Conservation (phyloP, 2,113 vertebrate species). For the Thinocorus orbignyianus region DNA sequence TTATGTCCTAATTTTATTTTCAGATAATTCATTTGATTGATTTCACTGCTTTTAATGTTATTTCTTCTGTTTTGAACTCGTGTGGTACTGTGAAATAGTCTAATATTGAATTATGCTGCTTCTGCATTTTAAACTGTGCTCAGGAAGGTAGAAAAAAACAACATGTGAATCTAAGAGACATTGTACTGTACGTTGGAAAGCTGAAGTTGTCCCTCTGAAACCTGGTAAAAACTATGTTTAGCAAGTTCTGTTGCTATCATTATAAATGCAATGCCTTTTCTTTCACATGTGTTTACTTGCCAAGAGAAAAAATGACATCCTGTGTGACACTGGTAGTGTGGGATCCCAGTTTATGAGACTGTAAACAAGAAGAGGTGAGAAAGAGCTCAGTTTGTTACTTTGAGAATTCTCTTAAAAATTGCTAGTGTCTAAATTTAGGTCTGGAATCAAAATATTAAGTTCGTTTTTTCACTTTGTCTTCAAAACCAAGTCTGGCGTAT, state of each 20-base stretch:
- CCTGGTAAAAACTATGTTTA: constrained; percentile 7
- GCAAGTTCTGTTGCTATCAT: constrained; percentile 38
- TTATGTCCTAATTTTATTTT: constrained; percentile 49
- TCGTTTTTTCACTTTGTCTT: background rate
- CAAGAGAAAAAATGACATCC: constrained; percentile 63
- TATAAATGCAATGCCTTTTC: constrained; percentile 42
- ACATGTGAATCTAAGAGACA: background rate
- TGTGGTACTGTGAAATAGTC: constrained; percentile 2
- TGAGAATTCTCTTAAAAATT: constrained; percentile 1
- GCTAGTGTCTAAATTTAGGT: background rate
- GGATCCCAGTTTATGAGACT: constrained; percentile 52
- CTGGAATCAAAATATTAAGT: background rate
- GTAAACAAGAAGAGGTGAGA: constrained; percentile 52
- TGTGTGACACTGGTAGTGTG: constrained; percentile 58
- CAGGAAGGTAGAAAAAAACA: background rate
- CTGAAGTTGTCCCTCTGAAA: constrained; percentile 32
- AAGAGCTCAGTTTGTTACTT: background rate
- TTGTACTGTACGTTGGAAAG: constrained; percentile 16
- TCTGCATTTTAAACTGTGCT: constrained; percentile 37
- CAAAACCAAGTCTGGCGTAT: background rate
- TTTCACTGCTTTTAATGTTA: constrained; percentile 48
- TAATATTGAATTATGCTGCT: constrained; percentile 22
- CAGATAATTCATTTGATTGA: constrained; percentile 51
- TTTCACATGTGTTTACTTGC: constrained; percentile 62
- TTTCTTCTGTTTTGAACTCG: constrained; percentile 46